Conservation (phyloP, 37 sponge, comb jelly and placozoan genomes). For the Axinella damicornis region DNA sequence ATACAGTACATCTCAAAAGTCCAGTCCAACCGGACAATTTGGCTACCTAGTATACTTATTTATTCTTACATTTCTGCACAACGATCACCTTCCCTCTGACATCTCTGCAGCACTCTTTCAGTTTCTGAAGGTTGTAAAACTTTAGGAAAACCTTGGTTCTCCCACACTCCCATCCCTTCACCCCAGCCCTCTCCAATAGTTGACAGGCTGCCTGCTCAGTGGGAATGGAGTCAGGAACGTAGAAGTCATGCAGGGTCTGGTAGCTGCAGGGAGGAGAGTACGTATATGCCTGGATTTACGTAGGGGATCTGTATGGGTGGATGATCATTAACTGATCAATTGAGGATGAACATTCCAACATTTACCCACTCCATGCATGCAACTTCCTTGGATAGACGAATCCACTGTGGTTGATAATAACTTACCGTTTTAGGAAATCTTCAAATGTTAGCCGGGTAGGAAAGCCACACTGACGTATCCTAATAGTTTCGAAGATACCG, state of each 20-base stretch:
- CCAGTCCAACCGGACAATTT: too few relatives aligned
- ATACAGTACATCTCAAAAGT: too few relatives aligned
- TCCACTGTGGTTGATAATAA: not conserved
- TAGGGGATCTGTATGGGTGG: too few relatives aligned
- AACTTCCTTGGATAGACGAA: too few relatives aligned
- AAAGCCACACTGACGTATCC: slow-evolving; percentile 79
- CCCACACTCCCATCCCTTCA: slow-evolving; percentile 34
- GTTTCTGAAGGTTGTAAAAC: slow-evolving; percentile 46
- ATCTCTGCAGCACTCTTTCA: slow-evolving; percentile 15
- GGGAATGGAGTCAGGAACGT: not conserved
- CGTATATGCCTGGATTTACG: too few relatives aligned
- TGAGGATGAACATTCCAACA: too few relatives aligned
- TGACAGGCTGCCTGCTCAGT: not conserved
- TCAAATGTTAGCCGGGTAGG: slow-evolving; percentile 68
- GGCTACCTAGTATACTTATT: too few relatives aligned
- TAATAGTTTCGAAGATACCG: slow-evolving; percentile 87
- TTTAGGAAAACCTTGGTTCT: slow-evolving; percentile 63
- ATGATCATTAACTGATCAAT: too few relatives aligned
- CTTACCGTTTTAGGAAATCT: slow-evolving; percentile 73
- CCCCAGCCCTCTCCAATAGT: not conserved
- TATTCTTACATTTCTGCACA: slow-evolving; percentile 49
- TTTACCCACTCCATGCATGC: too few relatives aligned
- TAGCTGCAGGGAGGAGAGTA: slow-evolving; percentile 12
- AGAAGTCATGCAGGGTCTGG: not conserved
- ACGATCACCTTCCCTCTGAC: slow-evolving; percentile 12